Base-by-base conservation (phyloP, 2,888 invertebrate species). In the Hyalella azteca region DNA sequence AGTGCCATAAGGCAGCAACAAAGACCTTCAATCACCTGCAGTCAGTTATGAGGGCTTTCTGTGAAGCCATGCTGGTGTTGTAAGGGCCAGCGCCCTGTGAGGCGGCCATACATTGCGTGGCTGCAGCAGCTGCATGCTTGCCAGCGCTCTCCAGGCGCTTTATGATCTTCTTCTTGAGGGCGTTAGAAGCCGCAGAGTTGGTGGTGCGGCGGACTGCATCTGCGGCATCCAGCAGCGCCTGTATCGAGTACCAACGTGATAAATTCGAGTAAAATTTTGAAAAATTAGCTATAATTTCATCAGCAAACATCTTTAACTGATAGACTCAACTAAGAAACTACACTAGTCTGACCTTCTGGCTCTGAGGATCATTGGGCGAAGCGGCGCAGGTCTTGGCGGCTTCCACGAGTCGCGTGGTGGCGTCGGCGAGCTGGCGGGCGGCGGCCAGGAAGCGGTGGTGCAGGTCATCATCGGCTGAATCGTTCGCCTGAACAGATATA, bases 321-420 rank as follows among this genome's bases (percentile, higher is more conserved):
- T 49, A 15, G 15, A 49, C 9, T 3, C 4, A 9, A 49, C 15
- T 9, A 45, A 45, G 7, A 15, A 45, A 45, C 45, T 11, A 45
- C 9, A 45, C 45, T 15, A 7, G 45, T 11, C 66, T 11, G 4
- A 78, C 45, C 40, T 79, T 48, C 87, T 97, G 97, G 87, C 93
- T 93, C 81, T 91, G 91, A 0, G 93, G 91, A 86, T 96, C 95
- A 88, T 95, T 92, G 0, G 93, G 93, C 86, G 92, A 91, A 36
- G 93, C 93, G 0, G 97, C 96, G 88, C 97, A 97, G 78, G 95
- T 93, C 81, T 98, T 91, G 0, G 97, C 97, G 0, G 97, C 97
- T 88, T 98, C 98, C 36, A 98, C 98, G 93, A 99, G 94, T 85
- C 94, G 91, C 0, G 97, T 95, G 0, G 99, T 99, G 0, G 98